Percentiles rank a stretch among this genome's conserved stretches.
Conservation (phyloP, 2,797 vertebrate species). For the Toxotes lorentzi region DNA sequence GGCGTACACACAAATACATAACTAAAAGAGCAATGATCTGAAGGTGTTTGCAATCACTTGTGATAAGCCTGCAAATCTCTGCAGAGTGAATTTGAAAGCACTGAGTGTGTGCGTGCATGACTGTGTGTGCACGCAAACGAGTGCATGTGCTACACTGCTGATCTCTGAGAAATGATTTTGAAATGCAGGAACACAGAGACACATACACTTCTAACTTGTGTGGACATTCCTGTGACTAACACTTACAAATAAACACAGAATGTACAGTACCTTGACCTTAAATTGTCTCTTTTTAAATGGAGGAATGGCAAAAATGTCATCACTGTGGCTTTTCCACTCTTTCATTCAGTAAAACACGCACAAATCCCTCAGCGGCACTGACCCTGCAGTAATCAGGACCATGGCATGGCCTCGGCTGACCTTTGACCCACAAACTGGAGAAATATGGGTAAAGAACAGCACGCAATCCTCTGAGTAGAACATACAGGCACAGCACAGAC, state of each 20-base stretch:
- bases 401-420: conserved; percentile 41
- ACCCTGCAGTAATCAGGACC: conserved; percentile 58
- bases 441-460: conserved; percentile 33
- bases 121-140: not conserved
- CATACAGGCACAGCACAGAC: not conserved
- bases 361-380: conserved; percentile 51
- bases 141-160: not conserved
- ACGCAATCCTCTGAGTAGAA: conserved; percentile 24
- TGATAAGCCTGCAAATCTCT: conserved; percentile 62
- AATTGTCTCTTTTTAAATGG: conserved; percentile 2
- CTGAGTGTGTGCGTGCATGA: not conserved
- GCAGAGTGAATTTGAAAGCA: conserved; percentile 16
- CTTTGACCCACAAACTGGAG: conserved; percentile 65
- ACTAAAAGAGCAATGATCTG: conserved; percentile 61
- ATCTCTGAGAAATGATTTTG: not conserved
- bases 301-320: conserved; percentile 3
- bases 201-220: not conserved
- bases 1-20: conserved; percentile 16
- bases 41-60: conserved; percentile 56
- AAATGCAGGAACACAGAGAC: conserved; percentile 4
- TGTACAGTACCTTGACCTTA: not conserved
- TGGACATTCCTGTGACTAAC: conserved; percentile 12
- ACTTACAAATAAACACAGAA: conserved; percentile 19
- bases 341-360: conserved; percentile 45
- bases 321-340: conserved; percentile 1